Conservation (phyloP, 2,888 invertebrate genomes). For the Axea sp. region DNA sequence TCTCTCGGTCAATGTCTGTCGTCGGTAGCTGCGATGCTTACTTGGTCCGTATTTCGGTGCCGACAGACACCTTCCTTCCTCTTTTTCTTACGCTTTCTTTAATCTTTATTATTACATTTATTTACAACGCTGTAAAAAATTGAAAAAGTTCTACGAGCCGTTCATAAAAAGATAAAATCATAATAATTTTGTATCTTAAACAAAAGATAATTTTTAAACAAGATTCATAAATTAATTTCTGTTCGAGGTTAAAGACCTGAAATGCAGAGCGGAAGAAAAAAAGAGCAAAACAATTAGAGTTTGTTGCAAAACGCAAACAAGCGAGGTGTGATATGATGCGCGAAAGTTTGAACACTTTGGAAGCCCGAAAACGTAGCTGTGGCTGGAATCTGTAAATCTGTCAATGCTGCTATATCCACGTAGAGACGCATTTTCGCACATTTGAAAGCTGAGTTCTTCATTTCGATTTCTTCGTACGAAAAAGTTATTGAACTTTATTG, state of each 20-base stretch:
- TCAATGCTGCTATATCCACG: slow-evolving; percentile 75
- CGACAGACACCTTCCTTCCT: slow-evolving; percentile 71
- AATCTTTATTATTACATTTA: slow-evolving; percentile 15
- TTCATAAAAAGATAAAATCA: no score
- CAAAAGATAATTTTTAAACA: no score
- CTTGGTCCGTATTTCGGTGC: slow-evolving; percentile 55
- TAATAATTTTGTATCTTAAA: no score
- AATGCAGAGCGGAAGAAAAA: slow-evolving; percentile 50
- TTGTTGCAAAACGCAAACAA: slow-evolving; percentile 73
- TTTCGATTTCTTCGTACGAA: slow-evolving; percentile 2
- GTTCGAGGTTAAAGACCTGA: slow-evolving; percentile 18
- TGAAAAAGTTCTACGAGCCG: no score
- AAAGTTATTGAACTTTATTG: slow-evolving; percentile 28
- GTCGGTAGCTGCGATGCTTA: slow-evolving; percentile 65
- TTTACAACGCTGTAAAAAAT: no score
- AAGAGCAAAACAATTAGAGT: slow-evolving; percentile 56
- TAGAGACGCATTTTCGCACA: slow-evolving; percentile 51
- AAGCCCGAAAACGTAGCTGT: slow-evolving; percentile 70
- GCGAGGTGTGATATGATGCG: slow-evolving; percentile 77
- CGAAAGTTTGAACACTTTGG: slow-evolving; percentile 68
- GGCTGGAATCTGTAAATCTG: slow-evolving; percentile 79
- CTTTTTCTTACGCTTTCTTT: slow-evolving; percentile 48
- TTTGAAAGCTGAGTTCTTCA: slow-evolving; percentile 67
- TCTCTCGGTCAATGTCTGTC: slow-evolving; percentile 77
- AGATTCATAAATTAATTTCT: no score